phyloP scores from a whole-genome alignment of 2,113 vertebrate genomes.

The Caloenas nicobarica region DNA sequence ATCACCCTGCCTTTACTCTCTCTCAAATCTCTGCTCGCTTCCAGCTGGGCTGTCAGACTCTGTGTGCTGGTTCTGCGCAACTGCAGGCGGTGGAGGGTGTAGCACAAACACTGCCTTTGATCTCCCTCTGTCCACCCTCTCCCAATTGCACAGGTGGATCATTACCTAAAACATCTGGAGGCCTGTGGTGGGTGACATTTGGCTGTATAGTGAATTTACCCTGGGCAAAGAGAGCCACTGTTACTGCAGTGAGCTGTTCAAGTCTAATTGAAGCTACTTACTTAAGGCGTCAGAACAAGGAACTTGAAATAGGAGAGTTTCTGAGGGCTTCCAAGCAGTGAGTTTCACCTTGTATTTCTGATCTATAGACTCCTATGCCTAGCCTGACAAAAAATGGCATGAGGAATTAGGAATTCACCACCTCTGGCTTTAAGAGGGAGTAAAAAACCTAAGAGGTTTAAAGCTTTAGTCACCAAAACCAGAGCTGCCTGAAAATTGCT shows the following conservation, averaged over 20 bases:
- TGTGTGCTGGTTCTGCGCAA: not conserved
- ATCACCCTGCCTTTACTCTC: not conserved
- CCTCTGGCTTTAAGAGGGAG: not conserved
- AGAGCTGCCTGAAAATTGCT: not conserved
- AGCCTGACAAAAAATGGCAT: not conserved
- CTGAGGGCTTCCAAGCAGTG: not conserved
- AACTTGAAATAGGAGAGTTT: not conserved
- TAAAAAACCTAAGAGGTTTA: not conserved
- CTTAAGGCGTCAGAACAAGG: not conserved
- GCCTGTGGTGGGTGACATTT: not conserved
- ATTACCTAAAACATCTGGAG: not conserved
- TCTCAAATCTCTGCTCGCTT: not conserved
- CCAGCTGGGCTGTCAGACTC: not conserved
- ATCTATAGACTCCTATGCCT: not conserved
- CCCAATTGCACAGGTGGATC: not conserved
- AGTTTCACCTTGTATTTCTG: not conserved
- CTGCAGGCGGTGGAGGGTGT: not conserved
- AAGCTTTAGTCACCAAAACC: conserved; percentile 5
- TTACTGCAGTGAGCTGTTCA: not conserved
- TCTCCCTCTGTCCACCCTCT: not conserved
- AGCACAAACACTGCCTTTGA: not conserved
- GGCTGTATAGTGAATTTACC: not conserved
- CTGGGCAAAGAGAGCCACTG: not conserved
- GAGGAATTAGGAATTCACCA: not conserved
- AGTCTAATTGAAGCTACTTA: not conserved